A percentile compares a stretch with the other conserved stretches of the same genome.
These are phyloP conservation scores for Brienomyrus longianalis DNA, from an alignment of 2,113 vertebrate species.

Conservation along the genomic window DNA sequence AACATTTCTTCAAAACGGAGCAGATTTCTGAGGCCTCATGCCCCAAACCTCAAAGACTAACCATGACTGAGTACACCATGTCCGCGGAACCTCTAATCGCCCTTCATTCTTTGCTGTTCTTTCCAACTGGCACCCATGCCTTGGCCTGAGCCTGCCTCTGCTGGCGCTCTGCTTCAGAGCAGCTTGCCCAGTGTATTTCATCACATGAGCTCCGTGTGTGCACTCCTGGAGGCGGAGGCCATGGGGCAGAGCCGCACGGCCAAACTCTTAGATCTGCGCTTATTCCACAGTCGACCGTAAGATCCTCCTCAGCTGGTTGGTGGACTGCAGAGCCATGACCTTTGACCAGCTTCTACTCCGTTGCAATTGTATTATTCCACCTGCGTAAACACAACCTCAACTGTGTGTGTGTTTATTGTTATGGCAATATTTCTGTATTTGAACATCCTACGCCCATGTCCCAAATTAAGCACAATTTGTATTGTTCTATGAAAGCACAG, in stretches of 20 bases:
- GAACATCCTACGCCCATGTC: background rate
- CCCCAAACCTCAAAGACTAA: constrained; percentile 13
- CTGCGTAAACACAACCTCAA: background rate
- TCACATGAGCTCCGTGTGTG: background rate
- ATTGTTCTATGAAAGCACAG: background rate
- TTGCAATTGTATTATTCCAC: background rate
- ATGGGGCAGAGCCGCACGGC: background rate
- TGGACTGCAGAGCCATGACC: background rate
- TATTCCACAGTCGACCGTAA: background rate
- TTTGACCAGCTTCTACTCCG: background rate
- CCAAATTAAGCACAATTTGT: background rate
- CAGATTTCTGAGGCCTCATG: background rate
- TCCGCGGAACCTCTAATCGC: constrained; percentile 49
- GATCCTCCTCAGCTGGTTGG: background rate
- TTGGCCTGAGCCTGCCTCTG: constrained; percentile 32
- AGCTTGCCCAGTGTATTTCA: constrained; percentile 2
- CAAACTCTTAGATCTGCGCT: background rate
- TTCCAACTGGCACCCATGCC: constrained; percentile 48
- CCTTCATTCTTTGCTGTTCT: constrained; percentile 55
- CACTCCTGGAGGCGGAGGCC: background rate
- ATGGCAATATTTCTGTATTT: background rate
- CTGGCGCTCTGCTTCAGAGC: background rate
- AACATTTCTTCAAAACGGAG: background rate
- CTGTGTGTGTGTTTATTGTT: background rate
- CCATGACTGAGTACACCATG: constrained; percentile 47